Conservation (phyloP, 1,140 invertebrate species). For the Nixonia krombeini region DNA sequence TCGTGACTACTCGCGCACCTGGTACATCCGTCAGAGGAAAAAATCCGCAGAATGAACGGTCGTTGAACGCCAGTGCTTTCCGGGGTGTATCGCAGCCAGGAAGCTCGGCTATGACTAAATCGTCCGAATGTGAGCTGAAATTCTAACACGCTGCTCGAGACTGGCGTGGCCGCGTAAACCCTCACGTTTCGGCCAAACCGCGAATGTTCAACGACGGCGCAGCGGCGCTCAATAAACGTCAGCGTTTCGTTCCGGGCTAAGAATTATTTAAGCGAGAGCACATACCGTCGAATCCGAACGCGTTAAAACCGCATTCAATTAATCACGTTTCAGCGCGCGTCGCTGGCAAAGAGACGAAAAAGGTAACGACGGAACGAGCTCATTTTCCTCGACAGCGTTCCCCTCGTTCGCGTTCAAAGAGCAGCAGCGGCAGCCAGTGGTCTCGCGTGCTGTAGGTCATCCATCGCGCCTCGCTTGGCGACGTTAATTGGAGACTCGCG, state of each 20-base stretch:
- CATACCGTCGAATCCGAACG: no score
- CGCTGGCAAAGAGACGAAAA: no score
- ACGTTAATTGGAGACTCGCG: slow-evolving; percentile 36
- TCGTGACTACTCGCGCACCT: slow-evolving; percentile 25
- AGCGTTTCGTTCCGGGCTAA: no score
- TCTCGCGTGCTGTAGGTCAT: slow-evolving; percentile 10
- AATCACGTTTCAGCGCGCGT: no score
- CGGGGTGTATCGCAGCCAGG: slow-evolving; percentile 5
- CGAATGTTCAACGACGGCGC: no score
- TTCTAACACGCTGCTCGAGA: neutral
- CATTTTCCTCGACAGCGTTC: neutral
- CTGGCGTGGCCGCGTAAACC: no score
- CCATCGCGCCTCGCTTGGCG: neutral
- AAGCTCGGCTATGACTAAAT: slow-evolving; percentile 15
- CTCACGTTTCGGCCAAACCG: no score
- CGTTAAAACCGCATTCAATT: no score
- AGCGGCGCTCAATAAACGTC: no score
- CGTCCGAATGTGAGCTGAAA: slow-evolving; percentile 10
- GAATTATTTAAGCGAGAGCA: no score
- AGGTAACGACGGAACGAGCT: no score
- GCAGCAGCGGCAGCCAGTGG: no score
- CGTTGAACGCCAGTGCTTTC: slow-evolving; percentile 9
- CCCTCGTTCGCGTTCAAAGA: neutral
- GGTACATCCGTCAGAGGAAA: slow-evolving; percentile 14
- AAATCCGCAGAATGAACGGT: slow-evolving; percentile 19